Evolutionary conservation across 2,113 vertebrate species (phyloP).

Genomic region (Caranx melampygus): DNA sequence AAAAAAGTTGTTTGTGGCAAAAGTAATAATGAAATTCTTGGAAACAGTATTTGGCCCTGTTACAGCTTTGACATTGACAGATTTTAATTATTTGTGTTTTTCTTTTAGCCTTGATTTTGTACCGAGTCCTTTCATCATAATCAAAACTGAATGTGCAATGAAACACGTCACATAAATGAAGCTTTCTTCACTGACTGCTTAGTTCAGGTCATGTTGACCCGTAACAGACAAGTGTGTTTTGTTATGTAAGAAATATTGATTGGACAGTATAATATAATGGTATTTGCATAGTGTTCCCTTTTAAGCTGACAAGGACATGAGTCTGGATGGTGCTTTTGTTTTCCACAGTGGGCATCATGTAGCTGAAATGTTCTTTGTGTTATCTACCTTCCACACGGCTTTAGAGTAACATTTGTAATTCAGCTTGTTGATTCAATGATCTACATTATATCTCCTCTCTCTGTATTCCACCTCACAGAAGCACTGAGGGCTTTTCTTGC

Average conservation of each 20-base stretch:
- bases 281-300: too few species aligned
- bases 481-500: slow-evolving; percentile 17
- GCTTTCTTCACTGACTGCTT: not conserved
- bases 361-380: too few species aligned
- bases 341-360: too few species aligned
- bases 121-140: not conserved
- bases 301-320: too few species aligned
- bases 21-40: slow-evolving; percentile 53
- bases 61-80: not conserved
- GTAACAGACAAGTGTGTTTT: too few species aligned
- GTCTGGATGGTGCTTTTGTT: too few species aligned
- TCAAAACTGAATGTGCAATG: not conserved
- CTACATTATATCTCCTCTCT: slow-evolving; percentile 1
- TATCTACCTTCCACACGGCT: too few species aligned
- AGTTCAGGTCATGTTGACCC: not conserved
- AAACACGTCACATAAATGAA: not conserved
- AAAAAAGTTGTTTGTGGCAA: not conserved
- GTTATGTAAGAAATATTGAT: too few species aligned
- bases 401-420: too few species aligned
- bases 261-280: too few species aligned
- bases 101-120: not conserved
- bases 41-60: slow-evolving; percentile 12
- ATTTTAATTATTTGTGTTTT: not conserved
- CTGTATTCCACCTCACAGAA: not conserved
- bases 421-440: not conserved